These are phyloP conservation scores for Suncus etruscus DNA, from an alignment of 2,113 vertebrate species.

Conservation along the genomic window DNA sequence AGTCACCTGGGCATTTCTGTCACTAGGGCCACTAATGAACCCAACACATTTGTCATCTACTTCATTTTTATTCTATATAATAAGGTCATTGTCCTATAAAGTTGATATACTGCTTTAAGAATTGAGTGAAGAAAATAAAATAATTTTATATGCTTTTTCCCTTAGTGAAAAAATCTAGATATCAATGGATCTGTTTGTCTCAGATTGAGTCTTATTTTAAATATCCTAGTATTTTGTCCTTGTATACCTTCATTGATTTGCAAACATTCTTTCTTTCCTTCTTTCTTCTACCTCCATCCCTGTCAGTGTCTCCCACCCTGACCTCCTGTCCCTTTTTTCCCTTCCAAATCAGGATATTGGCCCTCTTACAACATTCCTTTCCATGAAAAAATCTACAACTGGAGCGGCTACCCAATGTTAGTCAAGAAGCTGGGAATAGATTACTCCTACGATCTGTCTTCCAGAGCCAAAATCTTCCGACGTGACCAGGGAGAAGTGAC, in stretches of 20 bases:
- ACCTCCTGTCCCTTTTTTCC: not conserved
- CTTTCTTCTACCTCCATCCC: not conserved
- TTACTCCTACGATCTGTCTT: constrained; percentile 93
- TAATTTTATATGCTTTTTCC: not conserved
- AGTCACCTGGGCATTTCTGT: not conserved
- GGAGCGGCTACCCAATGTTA: constrained; percentile 90
- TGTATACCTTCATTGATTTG: not conserved
- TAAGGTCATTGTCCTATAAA: constrained; percentile 11
- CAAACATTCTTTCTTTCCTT: not conserved
- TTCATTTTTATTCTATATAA: not conserved
- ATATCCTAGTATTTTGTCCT: not conserved
- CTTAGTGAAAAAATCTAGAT: not conserved
- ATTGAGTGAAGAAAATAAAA: constrained; percentile 16
- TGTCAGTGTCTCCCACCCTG: not conserved
- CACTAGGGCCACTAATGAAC: not conserved
- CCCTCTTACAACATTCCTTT: constrained; percentile 95
- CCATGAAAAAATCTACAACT: constrained; percentile 91
- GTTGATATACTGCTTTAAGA: not conserved
- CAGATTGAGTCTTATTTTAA: not conserved
- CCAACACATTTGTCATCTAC: not conserved
- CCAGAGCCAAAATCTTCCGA: constrained; percentile 95
- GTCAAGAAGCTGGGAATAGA: constrained; percentile 90
- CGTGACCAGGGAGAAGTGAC: constrained; percentile 92
- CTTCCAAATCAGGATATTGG: constrained; percentile 91
- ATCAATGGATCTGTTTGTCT: not conserved